Conservation (phyloP, 92 coral and sea anemone genomes). For the Actinernus sp. region DNA sequence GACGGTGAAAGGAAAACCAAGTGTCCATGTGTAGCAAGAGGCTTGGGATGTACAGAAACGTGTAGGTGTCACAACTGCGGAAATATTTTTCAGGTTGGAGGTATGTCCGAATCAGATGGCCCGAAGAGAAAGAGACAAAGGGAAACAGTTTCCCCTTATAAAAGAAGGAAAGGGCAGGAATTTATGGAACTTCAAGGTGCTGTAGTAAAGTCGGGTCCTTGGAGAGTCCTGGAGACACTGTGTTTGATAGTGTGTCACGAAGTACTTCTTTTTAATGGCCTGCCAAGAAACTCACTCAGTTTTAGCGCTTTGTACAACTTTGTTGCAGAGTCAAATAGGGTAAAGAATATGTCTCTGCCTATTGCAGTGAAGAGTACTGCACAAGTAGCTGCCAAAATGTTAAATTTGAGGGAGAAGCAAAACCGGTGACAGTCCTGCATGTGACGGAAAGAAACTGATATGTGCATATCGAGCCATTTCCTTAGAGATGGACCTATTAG, state of each 20-base stretch:
- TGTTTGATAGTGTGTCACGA: constrained; percentile 43
- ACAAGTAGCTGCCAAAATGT: constrained; percentile 48
- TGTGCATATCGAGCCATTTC: too few relatives aligned
- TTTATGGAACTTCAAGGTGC: too few relatives aligned
- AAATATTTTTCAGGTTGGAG: constrained; percentile 31
- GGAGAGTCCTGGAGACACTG: too few relatives aligned
- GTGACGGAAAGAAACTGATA: too few relatives aligned
- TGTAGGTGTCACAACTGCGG: too few relatives aligned
- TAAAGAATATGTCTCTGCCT: constrained; percentile 20
- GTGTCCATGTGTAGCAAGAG: constrained; percentile 40
- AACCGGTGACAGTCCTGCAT: too few relatives aligned
- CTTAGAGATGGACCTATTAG: too few relatives aligned
- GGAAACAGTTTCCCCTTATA: too few relatives aligned
- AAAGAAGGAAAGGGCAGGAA: too few relatives aligned
- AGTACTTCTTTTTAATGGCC: constrained; percentile 8
- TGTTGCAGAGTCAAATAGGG: constrained; percentile 40
- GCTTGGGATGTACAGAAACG: constrained; percentile 22
- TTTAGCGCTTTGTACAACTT: too few relatives aligned
- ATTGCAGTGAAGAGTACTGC: constrained; percentile 34
- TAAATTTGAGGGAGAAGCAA: background rate
- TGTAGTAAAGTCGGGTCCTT: too few relatives aligned
- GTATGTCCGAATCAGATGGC: constrained; percentile 8
- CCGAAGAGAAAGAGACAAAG: too few relatives aligned
- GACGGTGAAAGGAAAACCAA: constrained; percentile 37
- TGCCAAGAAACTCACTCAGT: constrained; percentile 24